A percentile compares a stretch with the other conserved stretches of the same genome.
Evolutionary conservation across 2,113 vertebrate species (phyloP).

Genomic region (Procavia capensis): DNA sequence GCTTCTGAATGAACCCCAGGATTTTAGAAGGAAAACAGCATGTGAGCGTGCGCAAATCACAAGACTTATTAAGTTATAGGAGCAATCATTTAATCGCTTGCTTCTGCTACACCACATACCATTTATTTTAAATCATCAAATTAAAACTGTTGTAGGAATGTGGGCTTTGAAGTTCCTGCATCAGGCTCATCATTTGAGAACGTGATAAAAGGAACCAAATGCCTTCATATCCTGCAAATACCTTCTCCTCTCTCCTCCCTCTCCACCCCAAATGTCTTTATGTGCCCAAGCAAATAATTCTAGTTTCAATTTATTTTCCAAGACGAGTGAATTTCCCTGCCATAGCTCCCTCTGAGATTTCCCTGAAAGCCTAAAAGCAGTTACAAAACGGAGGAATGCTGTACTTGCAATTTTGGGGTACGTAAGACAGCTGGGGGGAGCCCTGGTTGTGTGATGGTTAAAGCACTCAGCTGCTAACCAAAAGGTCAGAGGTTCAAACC

Average conservation of each 20-base stretch:
- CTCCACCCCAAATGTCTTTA: background rate
- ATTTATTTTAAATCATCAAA: constrained; percentile 48
- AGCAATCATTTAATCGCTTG: constrained; percentile 48
- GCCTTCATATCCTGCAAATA: background rate
- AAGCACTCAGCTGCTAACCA: too few relatives aligned
- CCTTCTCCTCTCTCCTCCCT: background rate
- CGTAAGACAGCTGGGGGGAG: constrained; percentile 44
- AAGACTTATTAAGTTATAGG: constrained; percentile 70
- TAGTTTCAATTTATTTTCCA: constrained; percentile 51
- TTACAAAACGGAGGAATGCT: constrained; percentile 24
- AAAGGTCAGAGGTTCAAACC: too few relatives aligned
- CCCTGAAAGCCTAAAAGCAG: constrained; percentile 53
- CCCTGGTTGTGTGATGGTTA: too few relatives aligned
- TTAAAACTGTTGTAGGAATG: constrained; percentile 49
- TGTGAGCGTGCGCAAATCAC: constrained; percentile 72
- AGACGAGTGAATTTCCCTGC: background rate
- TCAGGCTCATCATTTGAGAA: constrained; percentile 44
- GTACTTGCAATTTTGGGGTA: constrained; percentile 80
- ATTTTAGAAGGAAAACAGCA: constrained; percentile 77
- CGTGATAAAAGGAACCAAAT: background rate
- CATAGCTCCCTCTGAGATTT: background rate
- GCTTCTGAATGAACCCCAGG: constrained; percentile 75
- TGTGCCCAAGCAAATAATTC: background rate
- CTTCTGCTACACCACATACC: background rate
- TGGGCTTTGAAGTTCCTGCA: constrained; percentile 60